These are phyloP conservation scores for Sphaeramia orbicularis DNA, from an alignment of 2,797 vertebrate species.

Conservation along the genomic window DNA sequence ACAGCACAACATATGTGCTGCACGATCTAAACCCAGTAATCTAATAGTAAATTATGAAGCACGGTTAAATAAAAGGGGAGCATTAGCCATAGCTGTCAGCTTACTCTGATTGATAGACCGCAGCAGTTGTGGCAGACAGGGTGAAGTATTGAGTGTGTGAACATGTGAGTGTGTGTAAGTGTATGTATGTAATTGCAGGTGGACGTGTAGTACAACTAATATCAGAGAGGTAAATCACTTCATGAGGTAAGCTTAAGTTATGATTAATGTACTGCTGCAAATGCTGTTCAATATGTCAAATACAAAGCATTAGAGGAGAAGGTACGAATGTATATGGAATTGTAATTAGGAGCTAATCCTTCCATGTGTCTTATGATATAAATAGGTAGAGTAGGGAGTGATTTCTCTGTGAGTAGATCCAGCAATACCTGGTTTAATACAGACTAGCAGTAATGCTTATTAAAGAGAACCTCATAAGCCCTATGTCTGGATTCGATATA, in stretches of 20 bases:
- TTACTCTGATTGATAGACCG: slow-evolving; percentile 71
- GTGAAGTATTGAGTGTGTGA: slow-evolving; percentile 69
- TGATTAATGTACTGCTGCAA: slow-evolving; percentile 57
- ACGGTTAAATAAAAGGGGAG: slow-evolving; percentile 69
- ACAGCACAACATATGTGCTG: slow-evolving; percentile 30
- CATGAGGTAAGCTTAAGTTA: slow-evolving; percentile 69
- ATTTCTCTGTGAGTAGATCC: slow-evolving; percentile 27
- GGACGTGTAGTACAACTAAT: slow-evolving; percentile 74
- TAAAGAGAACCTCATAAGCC: slow-evolving; percentile 9
- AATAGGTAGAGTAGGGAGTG: slow-evolving; percentile 27
- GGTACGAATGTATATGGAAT: slow-evolving; percentile 45
- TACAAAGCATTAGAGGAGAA: slow-evolving; percentile 17
- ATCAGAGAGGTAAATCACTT: slow-evolving; percentile 74
- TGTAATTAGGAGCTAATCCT: slow-evolving; percentile 56
- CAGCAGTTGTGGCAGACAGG: slow-evolving; percentile 66
- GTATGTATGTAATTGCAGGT: slow-evolving; percentile 53
- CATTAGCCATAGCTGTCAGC: slow-evolving; percentile 76
- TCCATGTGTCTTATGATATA: slow-evolving; percentile 48
- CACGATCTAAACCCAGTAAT: slow-evolving; percentile 57
- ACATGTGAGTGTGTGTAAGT: slow-evolving; percentile 38
- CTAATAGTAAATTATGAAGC: slow-evolving; percentile 69
- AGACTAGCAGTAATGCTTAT: slow-evolving; percentile 26
- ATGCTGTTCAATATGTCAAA: slow-evolving; percentile 44
- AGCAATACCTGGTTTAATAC: slow-evolving; percentile 20
- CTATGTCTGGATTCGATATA: slow-evolving; percentile 4